Percentiles rank a stretch among this genome's conserved stretches.
These are phyloP conservation scores for Serrognathus titanus DNA, from an alignment of 2,888 invertebrate genomes.

Conservation along the genomic window DNA sequence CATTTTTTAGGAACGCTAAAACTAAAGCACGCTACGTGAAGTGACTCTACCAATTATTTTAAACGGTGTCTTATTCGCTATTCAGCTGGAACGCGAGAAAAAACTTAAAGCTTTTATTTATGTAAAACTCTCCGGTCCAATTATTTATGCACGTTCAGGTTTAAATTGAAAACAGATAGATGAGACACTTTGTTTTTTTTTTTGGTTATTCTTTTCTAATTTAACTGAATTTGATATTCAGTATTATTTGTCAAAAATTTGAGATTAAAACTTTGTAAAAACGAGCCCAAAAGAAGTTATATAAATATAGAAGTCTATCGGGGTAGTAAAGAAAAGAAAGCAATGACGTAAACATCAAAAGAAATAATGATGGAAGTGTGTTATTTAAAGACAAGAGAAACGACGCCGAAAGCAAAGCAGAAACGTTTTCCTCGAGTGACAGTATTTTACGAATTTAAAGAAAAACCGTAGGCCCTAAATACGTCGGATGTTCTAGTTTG, in stretches of 20 bases:
- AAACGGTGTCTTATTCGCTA: constrained; percentile 24
- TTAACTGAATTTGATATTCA: too few species aligned
- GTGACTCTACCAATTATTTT: constrained; percentile 20
- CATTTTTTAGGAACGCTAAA: constrained; percentile 16
- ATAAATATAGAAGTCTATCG: too few species aligned
- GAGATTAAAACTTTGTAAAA: too few species aligned
- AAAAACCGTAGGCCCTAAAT: not conserved
- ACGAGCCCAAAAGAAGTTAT: too few species aligned
- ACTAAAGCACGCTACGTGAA: constrained; percentile 22
- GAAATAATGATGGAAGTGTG: too few species aligned
- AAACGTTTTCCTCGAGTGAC: not conserved
- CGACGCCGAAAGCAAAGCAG: too few species aligned
- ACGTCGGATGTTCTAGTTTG: constrained; percentile 29
- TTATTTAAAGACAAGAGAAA: too few species aligned
- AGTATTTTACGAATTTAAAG: not conserved
- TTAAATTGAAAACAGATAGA: constrained; percentile 12
- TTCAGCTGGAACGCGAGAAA: constrained; percentile 21
- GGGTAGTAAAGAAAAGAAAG: too few species aligned
- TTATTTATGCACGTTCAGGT: constrained; percentile 26
- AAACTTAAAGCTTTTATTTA: constrained; percentile 8
- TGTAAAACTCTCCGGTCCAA: constrained; percentile 23
- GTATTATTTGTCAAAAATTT: too few species aligned
- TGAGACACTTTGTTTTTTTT: constrained; percentile 10
- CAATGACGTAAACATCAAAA: too few species aligned
- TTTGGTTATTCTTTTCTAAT: not conserved